These are phyloP conservation scores for Agonum fuliginosum DNA, from an alignment of 2,888 invertebrate species.

Conservation along the genomic window DNA sequence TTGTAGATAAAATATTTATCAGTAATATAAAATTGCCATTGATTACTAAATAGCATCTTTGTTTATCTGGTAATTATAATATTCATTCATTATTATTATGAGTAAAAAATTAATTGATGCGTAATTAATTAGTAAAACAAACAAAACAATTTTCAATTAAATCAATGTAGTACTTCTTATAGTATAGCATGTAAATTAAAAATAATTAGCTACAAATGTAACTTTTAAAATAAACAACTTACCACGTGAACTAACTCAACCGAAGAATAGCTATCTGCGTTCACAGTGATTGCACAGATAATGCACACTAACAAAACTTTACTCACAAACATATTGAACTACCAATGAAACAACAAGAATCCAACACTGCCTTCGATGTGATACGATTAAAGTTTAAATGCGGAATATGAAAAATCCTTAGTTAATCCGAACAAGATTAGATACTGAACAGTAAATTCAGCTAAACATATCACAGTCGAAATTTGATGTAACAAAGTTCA, in stretches of 20 bases:
- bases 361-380: slow-evolving; percentile 1
- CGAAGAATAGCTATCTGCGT: slow-evolving; percentile 34
- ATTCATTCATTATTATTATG: no score
- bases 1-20: no score
- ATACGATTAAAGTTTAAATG: slow-evolving; percentile 18
- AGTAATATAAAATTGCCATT: no score
- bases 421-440: slow-evolving; percentile 17
- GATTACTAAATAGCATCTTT: no score
- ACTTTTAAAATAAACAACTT: slow-evolving; percentile 8
- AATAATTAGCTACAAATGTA: neutral
- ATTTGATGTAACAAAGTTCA: neutral
- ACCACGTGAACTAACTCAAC: slow-evolving; percentile 50
- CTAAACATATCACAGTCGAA: neutral
- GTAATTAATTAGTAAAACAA: no score
- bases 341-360: slow-evolving; percentile 15
- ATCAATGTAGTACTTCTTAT: no score
- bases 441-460: slow-evolving; percentile 19
- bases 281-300: slow-evolving; percentile 7
- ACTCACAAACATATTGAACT: slow-evolving; percentile 10
- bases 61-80: no score
- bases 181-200: no score
- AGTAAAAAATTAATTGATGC: no score
- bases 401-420: neutral
- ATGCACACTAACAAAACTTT: neutral
- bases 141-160: no score